Conservation (phyloP, 2,888 invertebrate species). For the Protonemura montana region DNA sequence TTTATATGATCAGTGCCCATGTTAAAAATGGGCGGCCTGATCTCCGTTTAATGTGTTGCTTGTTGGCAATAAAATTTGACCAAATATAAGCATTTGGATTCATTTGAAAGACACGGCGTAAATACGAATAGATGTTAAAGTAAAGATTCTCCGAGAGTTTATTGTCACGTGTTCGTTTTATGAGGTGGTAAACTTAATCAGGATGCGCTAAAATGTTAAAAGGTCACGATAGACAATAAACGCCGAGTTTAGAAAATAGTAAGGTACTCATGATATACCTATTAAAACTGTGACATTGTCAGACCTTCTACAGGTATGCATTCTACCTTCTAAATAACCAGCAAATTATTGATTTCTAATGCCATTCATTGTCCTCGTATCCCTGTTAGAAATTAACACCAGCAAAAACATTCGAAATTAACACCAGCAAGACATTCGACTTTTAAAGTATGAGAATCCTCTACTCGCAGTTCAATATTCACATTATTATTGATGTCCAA, state of each 20-base stretch:
- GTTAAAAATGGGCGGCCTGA: not conserved
- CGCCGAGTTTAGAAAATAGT: not conserved
- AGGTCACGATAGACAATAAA: not conserved
- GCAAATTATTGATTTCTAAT: too few species aligned
- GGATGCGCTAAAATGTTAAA: conserved; percentile 21
- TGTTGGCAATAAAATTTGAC: not conserved
- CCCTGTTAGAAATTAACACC: too few species aligned
- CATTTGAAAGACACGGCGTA: not conserved
- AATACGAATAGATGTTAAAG: conserved; percentile 42
- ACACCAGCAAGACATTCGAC: too few species aligned
- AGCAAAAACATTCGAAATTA: too few species aligned
- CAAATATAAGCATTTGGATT: not conserved
- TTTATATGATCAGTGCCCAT: not conserved
- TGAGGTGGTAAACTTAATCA: conserved; percentile 12
- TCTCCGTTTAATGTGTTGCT: not conserved
- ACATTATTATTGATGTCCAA: conserved; percentile 32
- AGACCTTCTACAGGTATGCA: not conserved
- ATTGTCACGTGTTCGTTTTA: conserved; percentile 44
- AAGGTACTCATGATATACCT: not conserved
- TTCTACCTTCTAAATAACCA: too few species aligned
- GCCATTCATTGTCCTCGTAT: too few species aligned
- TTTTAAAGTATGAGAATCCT: not conserved
- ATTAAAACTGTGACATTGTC: not conserved
- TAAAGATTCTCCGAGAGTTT: conserved; percentile 46
- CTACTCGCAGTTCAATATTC: conserved; percentile 12